phyloP scores from a whole-genome alignment of 2,888 invertebrate species.

The Seira musarum region DNA sequence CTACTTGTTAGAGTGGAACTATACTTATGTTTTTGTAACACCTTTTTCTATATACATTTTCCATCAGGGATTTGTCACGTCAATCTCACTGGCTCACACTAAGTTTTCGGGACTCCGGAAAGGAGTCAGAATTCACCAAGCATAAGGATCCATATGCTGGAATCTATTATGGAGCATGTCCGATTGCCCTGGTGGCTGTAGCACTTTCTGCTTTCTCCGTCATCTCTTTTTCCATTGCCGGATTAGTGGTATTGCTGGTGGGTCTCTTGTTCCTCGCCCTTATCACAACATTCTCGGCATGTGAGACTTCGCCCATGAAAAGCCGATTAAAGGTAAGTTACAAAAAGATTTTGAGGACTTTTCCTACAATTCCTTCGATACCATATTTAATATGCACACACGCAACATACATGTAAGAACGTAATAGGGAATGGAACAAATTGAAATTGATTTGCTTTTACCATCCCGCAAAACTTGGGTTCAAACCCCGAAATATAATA shows the following conservation, averaged over 20 bases:
- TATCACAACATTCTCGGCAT: conserved; percentile 70
- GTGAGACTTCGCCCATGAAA: conserved; percentile 67
- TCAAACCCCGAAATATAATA: too few relatives aligned
- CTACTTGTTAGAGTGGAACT: too few relatives aligned
- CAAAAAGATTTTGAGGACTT: neutral
- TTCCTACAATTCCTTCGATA: neutral
- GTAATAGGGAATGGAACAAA: too few relatives aligned
- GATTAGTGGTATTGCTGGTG: conserved; percentile 70
- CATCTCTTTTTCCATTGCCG: conserved; percentile 68
- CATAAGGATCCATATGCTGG: conserved; percentile 70
- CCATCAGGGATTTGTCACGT: conserved; percentile 78
- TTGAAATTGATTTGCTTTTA: too few relatives aligned
- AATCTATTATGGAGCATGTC: conserved; percentile 68
- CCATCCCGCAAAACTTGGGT: too few relatives aligned
- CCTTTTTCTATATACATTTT: conserved; percentile 30
- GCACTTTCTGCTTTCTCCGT: conserved; percentile 67
- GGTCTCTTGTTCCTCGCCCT: conserved; percentile 71
- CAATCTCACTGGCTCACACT: conserved; percentile 80
- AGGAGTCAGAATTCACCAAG: conserved; percentile 79
- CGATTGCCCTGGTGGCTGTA: conserved; percentile 73
- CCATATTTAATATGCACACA: conserved; percentile 6
- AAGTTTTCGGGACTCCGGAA: conserved; percentile 78
- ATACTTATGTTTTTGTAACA: neutral
- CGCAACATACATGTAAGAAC: too few relatives aligned
- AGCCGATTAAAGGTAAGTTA: conserved; percentile 64